Evolutionary conservation across 2,797 vertebrate genomes (phyloP).

Genomic region (Sternarchorhynchus goeldii): DNA sequence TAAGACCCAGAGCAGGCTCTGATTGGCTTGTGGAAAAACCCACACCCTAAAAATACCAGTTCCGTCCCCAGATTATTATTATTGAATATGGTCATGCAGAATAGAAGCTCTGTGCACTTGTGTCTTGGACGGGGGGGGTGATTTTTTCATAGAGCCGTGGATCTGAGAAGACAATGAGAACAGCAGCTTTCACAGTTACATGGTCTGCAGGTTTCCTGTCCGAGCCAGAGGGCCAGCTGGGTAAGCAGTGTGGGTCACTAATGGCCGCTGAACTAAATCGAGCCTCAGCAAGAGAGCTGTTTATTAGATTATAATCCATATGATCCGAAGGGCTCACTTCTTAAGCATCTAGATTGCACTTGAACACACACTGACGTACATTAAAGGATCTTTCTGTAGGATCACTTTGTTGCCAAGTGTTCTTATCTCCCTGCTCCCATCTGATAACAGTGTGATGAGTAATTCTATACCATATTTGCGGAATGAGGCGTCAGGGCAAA

Average conservation of each 20-base stretch:
- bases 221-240: slow-evolving; percentile 68
- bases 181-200: slow-evolving; percentile 60
- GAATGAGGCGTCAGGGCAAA: too few relatives aligned
- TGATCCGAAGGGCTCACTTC: slow-evolving; percentile 4
- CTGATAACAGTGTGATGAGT: slow-evolving; percentile 60
- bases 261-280: slow-evolving; percentile 51
- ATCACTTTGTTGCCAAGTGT: neutral
- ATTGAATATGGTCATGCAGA: slow-evolving; percentile 37
- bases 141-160: slow-evolving; percentile 45
- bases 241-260: slow-evolving; percentile 70
- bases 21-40: slow-evolving; percentile 75
- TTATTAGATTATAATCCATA: slow-evolving; percentile 38
- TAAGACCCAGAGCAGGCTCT: slow-evolving; percentile 47
- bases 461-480: slow-evolving; percentile 51
- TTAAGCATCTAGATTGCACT: neutral
- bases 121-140: slow-evolving; percentile 40
- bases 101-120: slow-evolving; percentile 48
- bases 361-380: neutral
- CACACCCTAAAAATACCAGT: slow-evolving; percentile 73
- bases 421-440: slow-evolving; percentile 36
- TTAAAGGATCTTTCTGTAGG: neutral
- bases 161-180: slow-evolving; percentile 50
- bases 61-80: slow-evolving; percentile 56
- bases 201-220: slow-evolving; percentile 70
- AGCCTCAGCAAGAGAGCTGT: slow-evolving; percentile 23